Evolutionary conservation across 2,888 invertebrate species (phyloP).

Genomic region (Neria commutata): DNA sequence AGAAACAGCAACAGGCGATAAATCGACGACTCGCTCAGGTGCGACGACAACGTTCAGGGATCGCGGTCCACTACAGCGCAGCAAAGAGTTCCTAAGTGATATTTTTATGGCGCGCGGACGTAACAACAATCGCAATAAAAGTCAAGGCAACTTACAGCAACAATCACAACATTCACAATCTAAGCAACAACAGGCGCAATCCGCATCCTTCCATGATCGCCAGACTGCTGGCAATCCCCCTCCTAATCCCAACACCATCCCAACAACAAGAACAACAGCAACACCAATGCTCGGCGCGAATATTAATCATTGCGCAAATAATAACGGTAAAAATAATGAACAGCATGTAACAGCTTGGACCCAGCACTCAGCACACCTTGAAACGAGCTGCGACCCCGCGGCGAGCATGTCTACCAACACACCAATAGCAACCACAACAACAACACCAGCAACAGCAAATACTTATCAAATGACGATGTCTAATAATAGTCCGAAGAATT

Average conservation of each 20-base stretch:
- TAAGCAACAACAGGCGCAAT: slow-evolving; percentile 24
- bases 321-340: slow-evolving; percentile 19
- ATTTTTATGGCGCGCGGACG: slow-evolving; percentile 62
- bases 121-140: slow-evolving; percentile 55
- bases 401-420: slow-evolving; percentile 36
- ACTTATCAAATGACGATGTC: slow-evolving; percentile 60
- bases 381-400: slow-evolving; percentile 54
- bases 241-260: background rate
- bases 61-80: slow-evolving; percentile 49
- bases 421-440: too few relatives aligned
- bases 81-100: slow-evolving; percentile 54
- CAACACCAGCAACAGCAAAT: too few relatives aligned
- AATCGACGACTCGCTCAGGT: too few relatives aligned
- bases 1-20: background rate
- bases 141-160: slow-evolving; percentile 33
- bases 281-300: slow-evolving; percentile 17
- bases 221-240: background rate
- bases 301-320: background rate
- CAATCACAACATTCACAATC: slow-evolving; percentile 32
- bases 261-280: slow-evolving; percentile 26
- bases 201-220: slow-evolving; percentile 28
- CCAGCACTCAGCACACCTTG: slow-evolving; percentile 47
- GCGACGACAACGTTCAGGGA: too few relatives aligned
- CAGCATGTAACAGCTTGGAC: background rate
- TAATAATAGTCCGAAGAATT: slow-evolving; percentile 54